A percentile compares a stretch with the other conserved stretches of the same genome.
Evolutionary conservation across 2,113 vertebrate species (phyloP).

Genomic region (Podarcis raffonei): DNA sequence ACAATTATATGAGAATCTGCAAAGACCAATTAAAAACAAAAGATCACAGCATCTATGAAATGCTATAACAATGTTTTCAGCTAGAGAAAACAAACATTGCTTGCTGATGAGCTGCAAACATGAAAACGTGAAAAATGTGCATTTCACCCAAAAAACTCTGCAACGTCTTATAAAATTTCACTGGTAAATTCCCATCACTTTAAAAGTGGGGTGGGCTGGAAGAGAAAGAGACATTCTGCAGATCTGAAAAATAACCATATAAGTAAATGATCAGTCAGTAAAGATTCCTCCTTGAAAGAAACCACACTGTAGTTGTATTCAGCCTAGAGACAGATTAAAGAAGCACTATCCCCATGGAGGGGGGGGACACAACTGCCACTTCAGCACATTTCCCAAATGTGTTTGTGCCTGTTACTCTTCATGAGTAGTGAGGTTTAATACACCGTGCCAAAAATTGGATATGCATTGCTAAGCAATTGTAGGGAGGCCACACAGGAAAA

Average conservation of each 20-base stretch:
- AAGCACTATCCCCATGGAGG: slow-evolving; percentile 12
- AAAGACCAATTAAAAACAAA: not conserved
- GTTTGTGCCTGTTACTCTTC: slow-evolving; percentile 1
- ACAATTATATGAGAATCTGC: not conserved
- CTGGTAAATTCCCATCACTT: not conserved
- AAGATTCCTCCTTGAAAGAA: slow-evolving; percentile 24
- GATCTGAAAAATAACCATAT: not conserved
- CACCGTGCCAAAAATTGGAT: slow-evolving; percentile 16
- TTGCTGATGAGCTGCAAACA: not conserved
- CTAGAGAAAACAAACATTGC: not conserved
- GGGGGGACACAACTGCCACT: slow-evolving; percentile 35
- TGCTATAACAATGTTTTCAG: not conserved
- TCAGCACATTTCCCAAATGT: slow-evolving; percentile 45
- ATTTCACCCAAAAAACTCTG: not conserved
- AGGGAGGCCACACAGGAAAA: slow-evolving; percentile 27
- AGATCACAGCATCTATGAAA: not conserved
- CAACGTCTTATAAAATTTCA: not conserved
- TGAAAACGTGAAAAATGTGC: not conserved
- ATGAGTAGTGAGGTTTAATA: slow-evolving; percentile 48
- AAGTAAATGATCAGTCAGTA: not conserved
- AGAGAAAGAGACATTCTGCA: not conserved
- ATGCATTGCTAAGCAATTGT: slow-evolving; percentile 24
- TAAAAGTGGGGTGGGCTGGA: not conserved
- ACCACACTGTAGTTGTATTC: slow-evolving; percentile 14
- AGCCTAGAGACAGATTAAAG: slow-evolving; percentile 21